phyloP scores from a whole-genome alignment of 2,888 invertebrate species.

The Lasioglossum villosulum region DNA sequence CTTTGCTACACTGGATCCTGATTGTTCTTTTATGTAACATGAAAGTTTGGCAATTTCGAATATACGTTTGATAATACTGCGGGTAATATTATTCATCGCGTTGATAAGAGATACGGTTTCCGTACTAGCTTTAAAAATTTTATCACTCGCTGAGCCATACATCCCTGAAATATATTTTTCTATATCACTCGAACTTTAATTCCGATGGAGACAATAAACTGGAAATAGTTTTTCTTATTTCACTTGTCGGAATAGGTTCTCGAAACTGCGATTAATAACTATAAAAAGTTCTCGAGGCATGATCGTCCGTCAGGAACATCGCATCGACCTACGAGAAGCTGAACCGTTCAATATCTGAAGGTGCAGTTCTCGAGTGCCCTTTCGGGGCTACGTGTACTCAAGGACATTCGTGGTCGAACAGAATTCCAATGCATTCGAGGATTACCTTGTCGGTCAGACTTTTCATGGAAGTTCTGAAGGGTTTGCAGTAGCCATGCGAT shows the following conservation, averaged over 20 bases:
- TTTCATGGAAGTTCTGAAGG: conserved; percentile 45
- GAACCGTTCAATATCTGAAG: conserved; percentile 56
- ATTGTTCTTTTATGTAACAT: background rate
- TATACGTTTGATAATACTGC: background rate
- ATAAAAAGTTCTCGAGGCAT: background rate
- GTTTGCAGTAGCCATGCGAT: conserved; percentile 18
- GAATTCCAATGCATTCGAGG: conserved; percentile 45
- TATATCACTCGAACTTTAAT: background rate
- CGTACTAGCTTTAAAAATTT: background rate
- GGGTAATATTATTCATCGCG: background rate
- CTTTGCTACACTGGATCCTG: background rate
- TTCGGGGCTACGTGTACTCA: conserved; percentile 37
- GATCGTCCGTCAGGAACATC: background rate
- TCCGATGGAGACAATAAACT: background rate
- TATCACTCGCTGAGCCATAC: background rate
- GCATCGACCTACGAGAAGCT: conserved; percentile 14
- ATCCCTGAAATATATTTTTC: background rate
- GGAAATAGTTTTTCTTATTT: background rate
- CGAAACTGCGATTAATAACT: background rate
- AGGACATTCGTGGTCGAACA: conserved; percentile 33
- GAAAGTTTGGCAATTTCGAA: background rate
- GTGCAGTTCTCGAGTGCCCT: conserved; percentile 54
- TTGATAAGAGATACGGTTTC: background rate
- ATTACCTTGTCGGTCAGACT: conserved; percentile 41
- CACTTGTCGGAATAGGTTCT: background rate